Base-by-base conservation (phyloP, 2,113 vertebrate genomes). In the Uria aalge region DNA sequence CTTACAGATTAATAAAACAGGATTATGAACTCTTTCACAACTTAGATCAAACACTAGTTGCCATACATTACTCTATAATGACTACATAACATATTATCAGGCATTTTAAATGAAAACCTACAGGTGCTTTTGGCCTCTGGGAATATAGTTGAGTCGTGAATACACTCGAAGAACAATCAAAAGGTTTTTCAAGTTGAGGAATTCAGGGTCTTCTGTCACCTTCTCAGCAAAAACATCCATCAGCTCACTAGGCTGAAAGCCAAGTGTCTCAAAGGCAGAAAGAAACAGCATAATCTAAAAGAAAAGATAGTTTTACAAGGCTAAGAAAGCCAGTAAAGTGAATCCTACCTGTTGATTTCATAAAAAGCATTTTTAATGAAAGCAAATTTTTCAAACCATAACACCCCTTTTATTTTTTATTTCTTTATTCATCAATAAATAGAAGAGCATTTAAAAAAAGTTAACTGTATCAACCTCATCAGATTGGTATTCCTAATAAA, bases 281-380 rank as follows among this genome's bases (percentile, higher is more conserved):
- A 99, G 97, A 88, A 99, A 90, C 41, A 98, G 82, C 63, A 98
- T 12, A 82, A 99, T 64, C 99, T 99, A 91, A 91, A 92, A 96
- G 9, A 95, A 76, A 96, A 92, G 12, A 78, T 1, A 78, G 17
- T 45, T 83, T 85, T 67, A 1, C 19, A 82, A 91, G 36, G 64
- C 84, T 36, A 93, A 85, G 45, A 94, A 77, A 56, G 22, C 7
- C 38, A 86, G 26, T 66, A 47, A 85, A 82, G 36, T 76, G 67
- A 38, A 80, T 92, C 21, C 48, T 66, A 74, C 5, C 40, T 71
- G 55, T 43, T 90, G 43, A 75, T 38, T 74, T 94, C 18, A 71
- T 20, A 88, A 63, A 63, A 92, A 27, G 27, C 7, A 43, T 67
- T 88, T 87, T 47, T 84, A 89, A 81, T 21, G 27, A 79, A 81